phyloP scores from a whole-genome alignment of 2,888 invertebrate species.

The Tetrapedia diversipes region DNA sequence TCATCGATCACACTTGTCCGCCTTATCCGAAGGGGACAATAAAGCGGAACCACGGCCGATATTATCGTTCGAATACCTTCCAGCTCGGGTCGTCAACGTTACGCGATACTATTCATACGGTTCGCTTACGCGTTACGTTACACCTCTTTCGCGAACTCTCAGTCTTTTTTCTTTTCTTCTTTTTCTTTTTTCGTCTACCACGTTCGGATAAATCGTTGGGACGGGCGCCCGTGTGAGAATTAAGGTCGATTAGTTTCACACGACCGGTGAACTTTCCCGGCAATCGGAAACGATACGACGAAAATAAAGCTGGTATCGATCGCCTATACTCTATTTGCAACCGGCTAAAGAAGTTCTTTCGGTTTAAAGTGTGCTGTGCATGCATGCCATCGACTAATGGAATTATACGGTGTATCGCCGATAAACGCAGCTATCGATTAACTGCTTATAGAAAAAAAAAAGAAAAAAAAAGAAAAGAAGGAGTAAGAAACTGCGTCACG shows the following conservation, averaged over 20 bases:
- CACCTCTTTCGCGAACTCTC: no score
- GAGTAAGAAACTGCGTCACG: neutral
- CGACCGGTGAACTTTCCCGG: conserved; percentile 63
- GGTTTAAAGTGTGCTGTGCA: conserved; percentile 16
- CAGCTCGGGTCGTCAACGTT: conserved; percentile 4
- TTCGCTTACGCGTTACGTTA: no score
- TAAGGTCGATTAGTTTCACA: conserved; percentile 58
- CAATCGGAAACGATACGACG: conserved; percentile 62
- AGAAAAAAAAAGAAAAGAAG: neutral
- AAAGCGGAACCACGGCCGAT: neutral
- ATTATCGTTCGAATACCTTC: neutral
- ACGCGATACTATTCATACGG: conserved; percentile 32
- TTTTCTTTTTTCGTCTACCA: neutral
- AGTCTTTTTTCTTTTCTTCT: no score
- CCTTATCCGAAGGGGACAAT: conserved; percentile 3
- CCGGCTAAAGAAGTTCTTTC: conserved; percentile 33
- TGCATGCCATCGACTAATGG: conserved; percentile 15
- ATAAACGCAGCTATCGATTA: conserved; percentile 43
- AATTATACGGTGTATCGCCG: conserved; percentile 29
- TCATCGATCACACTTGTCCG: conserved; percentile 19
- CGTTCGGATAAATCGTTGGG: conserved; percentile 33
- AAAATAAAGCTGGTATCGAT: conserved; percentile 74
- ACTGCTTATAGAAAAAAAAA: conserved; percentile 4
- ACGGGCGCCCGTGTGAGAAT: conserved; percentile 32
- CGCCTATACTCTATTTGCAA: conserved; percentile 63